These are phyloP conservation scores for Lipophrys pholis DNA, from an alignment of 2,113 vertebrate genomes.

Conservation along the genomic window DNA sequence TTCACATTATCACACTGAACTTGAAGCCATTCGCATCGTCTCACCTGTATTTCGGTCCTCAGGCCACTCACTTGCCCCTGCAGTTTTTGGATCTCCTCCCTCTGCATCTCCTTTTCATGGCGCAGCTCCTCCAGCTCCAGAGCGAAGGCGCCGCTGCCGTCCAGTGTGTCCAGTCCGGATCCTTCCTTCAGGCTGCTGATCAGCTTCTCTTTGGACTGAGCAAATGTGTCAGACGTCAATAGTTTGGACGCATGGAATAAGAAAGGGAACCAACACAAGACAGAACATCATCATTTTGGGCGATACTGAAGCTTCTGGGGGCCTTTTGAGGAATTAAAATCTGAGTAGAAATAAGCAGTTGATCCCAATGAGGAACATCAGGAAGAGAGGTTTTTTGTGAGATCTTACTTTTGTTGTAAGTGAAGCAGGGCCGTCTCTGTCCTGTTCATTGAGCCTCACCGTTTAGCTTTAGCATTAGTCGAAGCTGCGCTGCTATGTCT, in stretches of 20 bases:
- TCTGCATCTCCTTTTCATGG: conserved; percentile 93
- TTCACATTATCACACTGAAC: too few relatives aligned
- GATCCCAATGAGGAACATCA: too few relatives aligned
- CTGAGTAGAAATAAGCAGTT: too few relatives aligned
- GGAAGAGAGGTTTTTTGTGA: too few relatives aligned
- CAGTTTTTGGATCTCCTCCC: conserved; percentile 93
- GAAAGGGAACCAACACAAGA: not conserved
- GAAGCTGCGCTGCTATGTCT: too few relatives aligned
- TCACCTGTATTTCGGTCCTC: conserved; percentile 90
- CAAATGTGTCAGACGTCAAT: not conserved
- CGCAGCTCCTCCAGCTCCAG: conserved; percentile 94
- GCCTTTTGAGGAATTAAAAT: too few relatives aligned
- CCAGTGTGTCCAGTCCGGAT: conserved; percentile 92
- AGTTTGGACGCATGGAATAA: not conserved
- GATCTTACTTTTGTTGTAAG: too few relatives aligned
- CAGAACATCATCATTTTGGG: too few relatives aligned
- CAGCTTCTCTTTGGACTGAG: conserved; percentile 97
- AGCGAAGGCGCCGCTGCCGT: conserved; percentile 82
- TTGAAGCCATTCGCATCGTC: not conserved
- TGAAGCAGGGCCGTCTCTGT: too few relatives aligned
- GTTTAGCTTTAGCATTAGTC: too few relatives aligned
- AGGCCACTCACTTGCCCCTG: conserved; percentile 91
- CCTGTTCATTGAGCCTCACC: too few relatives aligned
- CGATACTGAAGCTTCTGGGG: too few relatives aligned
- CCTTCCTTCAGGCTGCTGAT: conserved; percentile 99